Conservation (phyloP, 2,113 vertebrate species). For the Thymallus thymallus region DNA sequence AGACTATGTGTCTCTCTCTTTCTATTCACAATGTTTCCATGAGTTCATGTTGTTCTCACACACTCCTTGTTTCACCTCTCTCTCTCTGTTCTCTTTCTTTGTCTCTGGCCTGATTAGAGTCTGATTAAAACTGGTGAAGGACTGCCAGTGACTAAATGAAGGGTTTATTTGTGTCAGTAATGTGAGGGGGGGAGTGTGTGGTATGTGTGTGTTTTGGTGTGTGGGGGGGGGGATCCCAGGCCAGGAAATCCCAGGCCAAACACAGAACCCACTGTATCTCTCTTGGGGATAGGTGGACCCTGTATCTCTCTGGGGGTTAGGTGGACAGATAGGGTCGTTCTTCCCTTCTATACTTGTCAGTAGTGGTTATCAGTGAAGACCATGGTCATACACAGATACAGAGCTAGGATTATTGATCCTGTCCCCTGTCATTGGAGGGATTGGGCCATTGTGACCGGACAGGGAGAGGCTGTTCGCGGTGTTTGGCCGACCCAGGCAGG, state of each 20-base stretch:
- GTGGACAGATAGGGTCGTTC: slow-evolving; percentile 50
- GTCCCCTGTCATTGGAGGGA: slow-evolving; percentile 44
- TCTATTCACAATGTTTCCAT: not conserved
- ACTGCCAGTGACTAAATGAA: slow-evolving; percentile 1
- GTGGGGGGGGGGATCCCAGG: too few relatives aligned
- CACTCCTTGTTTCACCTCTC: not conserved
- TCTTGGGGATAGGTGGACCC: slow-evolving; percentile 50
- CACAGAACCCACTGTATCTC: slow-evolving; percentile 54
- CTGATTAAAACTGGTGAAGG: not conserved
- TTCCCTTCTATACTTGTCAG: not conserved
- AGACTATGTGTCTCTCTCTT: slow-evolving; percentile 22
- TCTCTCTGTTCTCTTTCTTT: not conserved
- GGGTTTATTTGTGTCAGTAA: slow-evolving; percentile 22
- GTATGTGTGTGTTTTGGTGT: slow-evolving; percentile 36
- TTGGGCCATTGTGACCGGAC: slow-evolving; percentile 46
- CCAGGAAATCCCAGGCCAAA: slow-evolving; percentile 57
- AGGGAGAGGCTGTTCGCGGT: slow-evolving; percentile 53
- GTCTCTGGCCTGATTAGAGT: not conserved
- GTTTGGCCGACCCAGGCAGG: slow-evolving; percentile 51
- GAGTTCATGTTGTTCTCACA: slow-evolving; percentile 2
- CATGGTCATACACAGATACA: slow-evolving; percentile 62
- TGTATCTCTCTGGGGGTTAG: slow-evolving; percentile 58
- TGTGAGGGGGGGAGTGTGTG: slow-evolving; percentile 13
- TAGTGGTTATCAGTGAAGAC: slow-evolving; percentile 66
- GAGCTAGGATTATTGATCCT: slow-evolving; percentile 73